phyloP scores from a whole-genome alignment of 2,888 invertebrate genomes.

The Euzetes globulus region DNA sequence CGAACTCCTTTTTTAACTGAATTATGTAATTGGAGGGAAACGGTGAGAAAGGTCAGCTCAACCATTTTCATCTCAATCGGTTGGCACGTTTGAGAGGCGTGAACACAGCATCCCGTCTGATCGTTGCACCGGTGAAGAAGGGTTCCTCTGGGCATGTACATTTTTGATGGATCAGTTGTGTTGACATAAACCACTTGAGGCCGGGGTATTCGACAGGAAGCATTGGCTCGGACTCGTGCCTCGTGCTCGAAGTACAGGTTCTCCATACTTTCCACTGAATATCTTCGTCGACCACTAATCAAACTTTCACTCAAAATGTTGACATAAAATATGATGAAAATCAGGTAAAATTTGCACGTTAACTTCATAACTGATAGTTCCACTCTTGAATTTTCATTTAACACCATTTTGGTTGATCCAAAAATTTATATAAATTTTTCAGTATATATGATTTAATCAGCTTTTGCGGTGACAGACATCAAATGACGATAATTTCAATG shows the following conservation, averaged over 20 bases:
- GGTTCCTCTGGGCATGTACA: constrained; percentile 76
- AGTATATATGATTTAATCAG: no score
- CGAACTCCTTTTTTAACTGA: neutral
- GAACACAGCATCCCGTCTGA: constrained; percentile 76
- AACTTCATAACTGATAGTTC: no score
- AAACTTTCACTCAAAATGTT: neutral
- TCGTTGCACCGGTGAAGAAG: constrained; percentile 76
- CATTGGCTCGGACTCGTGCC: constrained; percentile 51
- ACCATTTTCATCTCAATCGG: constrained; percentile 49
- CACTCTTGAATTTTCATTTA: no score
- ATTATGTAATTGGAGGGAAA: no score
- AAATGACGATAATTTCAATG: no score
- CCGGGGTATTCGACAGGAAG: constrained; percentile 62
- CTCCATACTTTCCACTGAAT: constrained; percentile 8
- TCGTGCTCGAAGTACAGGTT: constrained; percentile 47
- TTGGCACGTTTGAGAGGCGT: constrained; percentile 64
- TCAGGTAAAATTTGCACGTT: neutral
- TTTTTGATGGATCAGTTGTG: constrained; percentile 61
- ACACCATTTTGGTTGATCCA: no score
- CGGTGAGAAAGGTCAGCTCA: constrained; percentile 40
- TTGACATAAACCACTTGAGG: constrained; percentile 61
- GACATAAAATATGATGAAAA: neutral
- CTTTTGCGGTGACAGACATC: no score
- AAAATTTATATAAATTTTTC: no score
- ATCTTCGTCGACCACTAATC: neutral